These are phyloP conservation scores for Erebia palarica DNA, from an alignment of 2,888 invertebrate species.

Conservation along the genomic window DNA sequence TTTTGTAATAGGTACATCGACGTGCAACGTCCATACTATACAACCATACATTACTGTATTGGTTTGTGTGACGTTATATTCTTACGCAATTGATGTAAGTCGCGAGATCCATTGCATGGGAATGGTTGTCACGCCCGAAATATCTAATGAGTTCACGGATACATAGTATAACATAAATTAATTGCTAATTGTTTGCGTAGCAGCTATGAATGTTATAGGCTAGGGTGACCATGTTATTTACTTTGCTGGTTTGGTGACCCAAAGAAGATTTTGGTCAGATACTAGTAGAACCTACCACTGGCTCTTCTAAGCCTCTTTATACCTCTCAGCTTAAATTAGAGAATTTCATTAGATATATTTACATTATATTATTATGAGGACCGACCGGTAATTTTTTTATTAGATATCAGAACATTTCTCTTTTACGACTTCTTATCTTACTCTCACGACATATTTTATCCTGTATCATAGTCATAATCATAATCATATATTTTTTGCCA, in stretches of 20 bases:
- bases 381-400: too few relatives aligned
- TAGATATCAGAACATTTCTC: too few relatives aligned
- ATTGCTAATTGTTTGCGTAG: constrained; percentile 24
- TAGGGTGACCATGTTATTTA: constrained; percentile 3
- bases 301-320: too few relatives aligned
- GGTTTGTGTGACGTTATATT: not conserved
- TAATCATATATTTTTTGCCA: too few relatives aligned
- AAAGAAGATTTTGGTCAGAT: not conserved
- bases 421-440: too few relatives aligned
- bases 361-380: too few relatives aligned
- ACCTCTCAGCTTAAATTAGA: too few relatives aligned
- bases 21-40: too few relatives aligned
- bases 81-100: constrained; percentile 14
- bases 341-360: too few relatives aligned
- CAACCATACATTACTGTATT: not conserved
- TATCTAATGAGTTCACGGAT: constrained; percentile 22
- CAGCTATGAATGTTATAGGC: constrained; percentile 14
- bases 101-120: not conserved
- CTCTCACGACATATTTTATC: too few relatives aligned
- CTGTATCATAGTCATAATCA: too few relatives aligned
- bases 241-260: not conserved
- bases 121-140: constrained; percentile 17
- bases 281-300: not conserved
- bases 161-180: constrained; percentile 14
- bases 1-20: not conserved